Evolutionary conservation across 2,113 vertebrate genomes (phyloP), one percentile per base, ranked within the genome.

Genomic region (Centropus bengalensis): DNA sequence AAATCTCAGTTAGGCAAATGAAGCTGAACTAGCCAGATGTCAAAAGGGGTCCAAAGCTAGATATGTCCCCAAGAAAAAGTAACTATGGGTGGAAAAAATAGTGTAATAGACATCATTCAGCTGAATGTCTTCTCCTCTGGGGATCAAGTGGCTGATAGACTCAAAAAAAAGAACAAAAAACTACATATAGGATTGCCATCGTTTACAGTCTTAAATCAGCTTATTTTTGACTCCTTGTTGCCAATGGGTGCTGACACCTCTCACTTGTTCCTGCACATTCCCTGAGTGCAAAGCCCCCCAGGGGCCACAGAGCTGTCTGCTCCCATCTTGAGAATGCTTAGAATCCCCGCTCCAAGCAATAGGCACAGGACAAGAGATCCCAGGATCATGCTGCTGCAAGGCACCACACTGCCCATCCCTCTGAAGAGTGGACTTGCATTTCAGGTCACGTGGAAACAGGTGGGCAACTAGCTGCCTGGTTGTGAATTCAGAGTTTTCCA

Each of bases 1-100:
- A 64, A 33, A 71, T 77, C 55, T 90, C 85, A 62, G 69, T 77
- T 62, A 59, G 56, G 63, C 30, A 95, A 96, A 94, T 77, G 82
- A 86, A 88, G 62, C 86, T 88, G 87, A 84, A 64, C 58, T 66
- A 42, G 76, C 49, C 52, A 68, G 55, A 87, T 78, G 60, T 47
- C 68, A 86, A 33, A 91, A 87, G 42, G 18, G 45, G 80, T 67
- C 42, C 23, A 79, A 51, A 81, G 76, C 45, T 74, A 44, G 33
- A 82, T 51, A 60, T 42, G 45, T 89, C 52, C 45, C 51, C 67
- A 81, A 54, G 47, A 85, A 30, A 42, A 73, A 75, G 59, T 64
- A 66, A 85, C 82, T 12, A 49, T 42, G 21, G 9, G 13, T 7
- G 1, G 1, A 49, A 22, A 24, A 56, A 28, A 23, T 8, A 30